Base-by-base conservation (phyloP, 2,113 vertebrate genomes). In the Podocnemis expansa region DNA sequence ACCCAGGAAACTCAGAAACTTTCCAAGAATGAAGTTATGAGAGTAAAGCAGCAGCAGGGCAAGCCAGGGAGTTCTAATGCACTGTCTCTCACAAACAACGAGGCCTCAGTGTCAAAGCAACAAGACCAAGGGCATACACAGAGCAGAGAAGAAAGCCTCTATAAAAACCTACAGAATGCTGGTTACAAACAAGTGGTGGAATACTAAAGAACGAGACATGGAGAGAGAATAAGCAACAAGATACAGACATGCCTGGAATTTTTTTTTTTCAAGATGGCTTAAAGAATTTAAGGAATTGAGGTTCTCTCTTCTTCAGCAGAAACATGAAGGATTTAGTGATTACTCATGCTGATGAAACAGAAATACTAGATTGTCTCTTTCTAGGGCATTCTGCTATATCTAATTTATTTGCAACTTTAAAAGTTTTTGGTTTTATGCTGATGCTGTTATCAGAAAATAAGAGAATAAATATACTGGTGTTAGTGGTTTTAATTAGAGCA, bases 1-100 rank as follows among this genome's bases (percentile, higher is more conserved):
- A 97, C 98, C 98, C 27, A 0, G 98, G 98, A 98, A 98, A 98
- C 98, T 94, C 97, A 94, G 96, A 98, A 98, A 97, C 97, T 94
- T 98, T 96, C 97, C 97, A 98, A 96, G 98, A 98, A 98, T 98
- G 98, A 98, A 96, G 94, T 94, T 95, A 87, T 54, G n/a, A 91
- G 88, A 96, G 97, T 95, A 80, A 88, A 92, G 93, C 84, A 85
- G 95, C 94, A 93, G 91, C 52, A 2, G 70, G 73, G 96, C 87
- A 92, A 95, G 92, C 91, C 84, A 54, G 52, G 90, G 89, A 95
- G 97, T 96, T 93, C 70, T 93, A 93, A 97, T 55, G 93, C 41
- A 93, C 97, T 80, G 96, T 95, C 97, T 97, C 83, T 90, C 1
- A 1, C 93, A 97, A 97, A 98, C 98, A 98, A 97, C 96, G 92